A percentile compares a stretch with the other conserved stretches of the same genome.
Conservation (phyloP, 2,797 vertebrate genomes). For the Notoglanidium macrostoma region DNA sequence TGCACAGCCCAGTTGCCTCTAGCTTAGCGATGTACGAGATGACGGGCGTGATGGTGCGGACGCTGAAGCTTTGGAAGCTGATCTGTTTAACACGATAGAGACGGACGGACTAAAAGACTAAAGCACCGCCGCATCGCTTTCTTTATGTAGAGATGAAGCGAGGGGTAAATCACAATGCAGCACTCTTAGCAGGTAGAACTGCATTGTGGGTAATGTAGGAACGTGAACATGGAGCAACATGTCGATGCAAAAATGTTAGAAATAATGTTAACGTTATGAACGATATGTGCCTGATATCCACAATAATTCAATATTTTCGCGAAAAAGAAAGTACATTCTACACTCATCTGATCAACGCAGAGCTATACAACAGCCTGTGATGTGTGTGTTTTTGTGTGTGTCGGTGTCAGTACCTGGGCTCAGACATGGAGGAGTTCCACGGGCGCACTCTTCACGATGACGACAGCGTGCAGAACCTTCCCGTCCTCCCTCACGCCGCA, state of each 20-base stretch:
- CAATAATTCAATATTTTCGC: neutral
- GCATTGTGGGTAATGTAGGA: neutral
- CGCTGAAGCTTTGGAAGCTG: too few species aligned
- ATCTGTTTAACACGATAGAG: neutral
- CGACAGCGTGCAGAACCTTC: constrained; percentile 92
- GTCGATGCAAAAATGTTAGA: too few species aligned
- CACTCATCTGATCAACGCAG: neutral
- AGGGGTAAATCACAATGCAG: neutral
- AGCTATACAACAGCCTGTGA: too few species aligned
- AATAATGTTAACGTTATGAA: too few species aligned
- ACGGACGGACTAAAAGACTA: neutral
- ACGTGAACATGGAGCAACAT: too few species aligned
- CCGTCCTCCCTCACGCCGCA: constrained; percentile 87
- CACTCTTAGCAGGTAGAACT: neutral
- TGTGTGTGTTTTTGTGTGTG: neutral
- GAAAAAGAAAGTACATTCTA: neutral
- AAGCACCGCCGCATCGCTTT: neutral
- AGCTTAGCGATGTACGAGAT: too few species aligned
- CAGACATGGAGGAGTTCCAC: constrained; percentile 98
- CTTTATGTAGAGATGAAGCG: neutral
- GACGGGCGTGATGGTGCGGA: too few species aligned
- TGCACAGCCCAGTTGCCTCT: neutral
- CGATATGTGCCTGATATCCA: too few species aligned
- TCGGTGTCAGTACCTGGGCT: constrained; percentile 85
- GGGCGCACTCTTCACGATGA: constrained; percentile 94